These are phyloP conservation scores for Conomelus anceps DNA, from an alignment of 2,888 invertebrate genomes.

Conservation along the genomic window DNA sequence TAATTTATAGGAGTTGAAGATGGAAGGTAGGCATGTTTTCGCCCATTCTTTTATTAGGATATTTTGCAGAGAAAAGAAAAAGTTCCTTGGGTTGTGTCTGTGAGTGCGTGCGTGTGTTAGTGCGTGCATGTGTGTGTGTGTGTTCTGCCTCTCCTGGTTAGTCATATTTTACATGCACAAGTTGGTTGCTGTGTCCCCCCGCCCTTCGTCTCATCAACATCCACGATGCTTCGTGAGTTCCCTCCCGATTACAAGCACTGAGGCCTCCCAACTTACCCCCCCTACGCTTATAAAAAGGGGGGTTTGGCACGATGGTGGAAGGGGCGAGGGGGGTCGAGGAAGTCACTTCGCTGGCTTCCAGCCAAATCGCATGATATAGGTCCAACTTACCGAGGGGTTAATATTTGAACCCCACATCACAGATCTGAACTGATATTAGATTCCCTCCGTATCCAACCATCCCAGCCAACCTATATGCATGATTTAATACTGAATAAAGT, in stretches of 20 bases:
- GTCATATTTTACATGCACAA: conserved; percentile 10
- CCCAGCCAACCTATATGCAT: conserved; percentile 4
- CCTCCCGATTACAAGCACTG: background rate
- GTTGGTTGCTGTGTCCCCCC: background rate
- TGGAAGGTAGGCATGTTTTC: background rate
- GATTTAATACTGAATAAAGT: conserved; percentile 5
- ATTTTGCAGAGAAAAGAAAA: background rate
- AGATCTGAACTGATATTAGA: background rate
- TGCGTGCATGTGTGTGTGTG: background rate
- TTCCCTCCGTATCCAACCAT: background rate
- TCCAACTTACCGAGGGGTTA: conserved; percentile 9
- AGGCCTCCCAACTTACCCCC: background rate
- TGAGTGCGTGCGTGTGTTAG: background rate
- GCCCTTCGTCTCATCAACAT: background rate
- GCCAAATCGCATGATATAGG: conserved; percentile 11
- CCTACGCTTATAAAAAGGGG: background rate
- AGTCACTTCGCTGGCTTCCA: conserved; percentile 1
- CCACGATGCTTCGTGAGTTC: background rate
- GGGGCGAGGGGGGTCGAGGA: background rate
- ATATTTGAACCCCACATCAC: conserved; percentile 9
- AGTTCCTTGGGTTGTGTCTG: background rate
- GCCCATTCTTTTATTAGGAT: conserved; percentile 6
- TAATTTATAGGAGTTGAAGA: conserved; percentile 10
- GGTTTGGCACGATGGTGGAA: background rate
- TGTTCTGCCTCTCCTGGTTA: background rate